Evolutionary conservation across 2,113 vertebrate species (phyloP).

Genomic region (Gnathonemus longibarbis): DNA sequence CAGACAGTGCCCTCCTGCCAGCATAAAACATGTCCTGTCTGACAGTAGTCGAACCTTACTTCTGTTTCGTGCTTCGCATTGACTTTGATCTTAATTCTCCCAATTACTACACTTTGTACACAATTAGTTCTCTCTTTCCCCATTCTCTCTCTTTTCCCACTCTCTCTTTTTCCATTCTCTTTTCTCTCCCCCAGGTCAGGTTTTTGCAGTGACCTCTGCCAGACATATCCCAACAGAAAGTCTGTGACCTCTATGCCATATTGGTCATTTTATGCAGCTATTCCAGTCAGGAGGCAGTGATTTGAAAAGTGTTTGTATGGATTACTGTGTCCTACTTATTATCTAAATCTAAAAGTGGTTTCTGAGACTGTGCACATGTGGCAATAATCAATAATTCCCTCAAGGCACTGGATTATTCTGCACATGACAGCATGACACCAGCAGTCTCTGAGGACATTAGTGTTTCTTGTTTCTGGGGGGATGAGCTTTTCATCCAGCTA

Average conservation of each 20-base stretch:
- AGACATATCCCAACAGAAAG: slow-evolving; percentile 52
- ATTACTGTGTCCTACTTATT: slow-evolving; percentile 54
- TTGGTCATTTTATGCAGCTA: slow-evolving; percentile 50
- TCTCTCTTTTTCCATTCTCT: too few relatives aligned
- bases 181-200: slow-evolving; percentile 12
- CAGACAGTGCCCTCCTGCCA: background rate
- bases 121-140: slow-evolving; percentile 16
- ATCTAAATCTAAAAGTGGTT: slow-evolving; percentile 49
- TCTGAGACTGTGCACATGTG: slow-evolving; percentile 52
- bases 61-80: background rate
- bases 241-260: slow-evolving; percentile 51
- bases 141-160: background rate
- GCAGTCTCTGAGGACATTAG: background rate
- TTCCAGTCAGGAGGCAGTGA: slow-evolving; percentile 30
- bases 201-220: slow-evolving; percentile 37
- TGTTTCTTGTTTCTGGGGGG: background rate
- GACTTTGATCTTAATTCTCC: background rate
- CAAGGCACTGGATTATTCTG: slow-evolving; percentile 1
- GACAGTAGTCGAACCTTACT: background rate
- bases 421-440: background rate
- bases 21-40: background rate
- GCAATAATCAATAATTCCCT: slow-evolving; percentile 56
- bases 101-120: background rate
- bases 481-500: slow-evolving; percentile 18
- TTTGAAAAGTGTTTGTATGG: background rate